Evolutionary conservation across 2,888 invertebrate genomes (phyloP).

Genomic region (Agrypnus murinus): DNA sequence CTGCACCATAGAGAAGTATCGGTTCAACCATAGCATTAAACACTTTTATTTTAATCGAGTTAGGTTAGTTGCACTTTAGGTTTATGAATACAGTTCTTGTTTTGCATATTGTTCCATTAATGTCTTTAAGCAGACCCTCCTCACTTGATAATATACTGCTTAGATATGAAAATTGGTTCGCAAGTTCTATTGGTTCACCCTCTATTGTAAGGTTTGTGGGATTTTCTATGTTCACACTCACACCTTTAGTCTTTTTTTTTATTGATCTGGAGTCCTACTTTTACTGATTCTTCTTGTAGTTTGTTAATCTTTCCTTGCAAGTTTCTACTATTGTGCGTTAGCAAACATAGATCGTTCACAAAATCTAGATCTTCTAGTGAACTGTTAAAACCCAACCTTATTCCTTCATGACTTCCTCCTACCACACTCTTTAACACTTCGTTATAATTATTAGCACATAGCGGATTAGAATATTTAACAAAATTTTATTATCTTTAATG

Average conservation of each 20-base stretch:
- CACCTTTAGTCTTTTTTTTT: not conserved
- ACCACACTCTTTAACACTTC: not conserved
- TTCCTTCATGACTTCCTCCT: not conserved
- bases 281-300: no score
- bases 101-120: not conserved
- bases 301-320: not conserved
- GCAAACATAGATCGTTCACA: not conserved
- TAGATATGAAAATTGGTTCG: not conserved
- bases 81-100: not conserved
- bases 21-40: no score
- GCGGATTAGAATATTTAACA: no score
- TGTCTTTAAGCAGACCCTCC: not conserved
- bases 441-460: no score
- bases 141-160: no score
- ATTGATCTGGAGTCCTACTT: not conserved
- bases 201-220: no score
- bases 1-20: not conserved
- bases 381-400: not conserved
- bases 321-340: slow-evolving; percentile 1
- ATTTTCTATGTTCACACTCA: not conserved
- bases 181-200: not conserved
- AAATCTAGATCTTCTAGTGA: not conserved
- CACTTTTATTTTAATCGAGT: not conserved
- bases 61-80: not conserved
- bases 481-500: no score